These are phyloP conservation scores for Diloba caeruleocephala DNA, from an alignment of 2,888 invertebrate species.

Conservation along the genomic window DNA sequence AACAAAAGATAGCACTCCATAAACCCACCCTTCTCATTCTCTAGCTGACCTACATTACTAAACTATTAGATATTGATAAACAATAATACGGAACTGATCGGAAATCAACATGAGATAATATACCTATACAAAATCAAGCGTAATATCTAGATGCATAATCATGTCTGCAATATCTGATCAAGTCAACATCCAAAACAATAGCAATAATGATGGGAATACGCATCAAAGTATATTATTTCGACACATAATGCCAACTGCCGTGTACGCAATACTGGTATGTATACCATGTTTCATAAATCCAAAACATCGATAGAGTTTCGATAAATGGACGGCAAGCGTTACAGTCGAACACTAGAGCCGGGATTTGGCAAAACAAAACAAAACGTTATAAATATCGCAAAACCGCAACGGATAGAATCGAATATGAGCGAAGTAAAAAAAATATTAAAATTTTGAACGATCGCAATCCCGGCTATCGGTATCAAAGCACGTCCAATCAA, in stretches of 20 bases:
- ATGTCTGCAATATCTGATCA: slow-evolving; percentile 38
- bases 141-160: slow-evolving; percentile 44
- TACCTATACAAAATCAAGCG: slow-evolving; percentile 42
- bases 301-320: slow-evolving; percentile 60
- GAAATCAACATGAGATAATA: slow-evolving; percentile 42
- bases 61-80: slow-evolving; percentile 17
- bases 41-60: slow-evolving; percentile 29
- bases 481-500: slow-evolving; percentile 89
- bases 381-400: slow-evolving; percentile 80
- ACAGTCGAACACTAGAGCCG: slow-evolving; percentile 63
- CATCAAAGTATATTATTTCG: slow-evolving; percentile 36
- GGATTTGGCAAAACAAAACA: slow-evolving; percentile 76
- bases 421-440: slow-evolving; percentile 83
- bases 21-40: too few relatives aligned
- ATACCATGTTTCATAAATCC: slow-evolving; percentile 54
- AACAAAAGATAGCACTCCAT: too few relatives aligned
- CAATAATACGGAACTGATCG: slow-evolving; percentile 30
- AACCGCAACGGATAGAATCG: slow-evolving; percentile 82
- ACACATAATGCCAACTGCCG: slow-evolving; percentile 32
- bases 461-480: slow-evolving; percentile 86
- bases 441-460: slow-evolving; percentile 84
- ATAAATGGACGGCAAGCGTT: slow-evolving; percentile 70
- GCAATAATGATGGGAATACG: slow-evolving; percentile 30
- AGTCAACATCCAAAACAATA: slow-evolving; percentile 46
- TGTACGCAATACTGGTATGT: slow-evolving; percentile 31